These are phyloP conservation scores for Struthidea cinerea DNA, from an alignment of 2,113 vertebrate species.

Conservation along the genomic window DNA sequence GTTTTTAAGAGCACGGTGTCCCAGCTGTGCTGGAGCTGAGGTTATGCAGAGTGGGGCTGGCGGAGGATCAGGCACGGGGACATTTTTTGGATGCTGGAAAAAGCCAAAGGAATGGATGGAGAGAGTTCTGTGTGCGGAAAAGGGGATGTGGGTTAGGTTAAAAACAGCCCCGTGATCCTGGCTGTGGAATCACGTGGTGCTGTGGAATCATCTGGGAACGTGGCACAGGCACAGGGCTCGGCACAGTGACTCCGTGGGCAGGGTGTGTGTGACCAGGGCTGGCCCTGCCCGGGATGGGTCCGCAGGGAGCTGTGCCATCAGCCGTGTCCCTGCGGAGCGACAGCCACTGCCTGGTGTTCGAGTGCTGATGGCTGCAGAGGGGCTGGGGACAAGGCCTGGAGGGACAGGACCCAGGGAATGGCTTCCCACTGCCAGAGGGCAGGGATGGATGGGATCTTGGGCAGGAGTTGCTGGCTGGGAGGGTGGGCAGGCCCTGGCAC, in stretches of 20 bases:
- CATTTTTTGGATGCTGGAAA: background rate
- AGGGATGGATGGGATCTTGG: background rate
- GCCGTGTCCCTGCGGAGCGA: background rate
- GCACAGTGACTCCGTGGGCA: accelerated
- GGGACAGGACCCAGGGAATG: background rate
- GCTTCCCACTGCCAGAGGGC: background rate
- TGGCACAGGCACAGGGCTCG: background rate
- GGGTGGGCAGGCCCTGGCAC: background rate
- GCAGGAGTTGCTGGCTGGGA: background rate
- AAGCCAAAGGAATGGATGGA: background rate
- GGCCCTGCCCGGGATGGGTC: accelerated
- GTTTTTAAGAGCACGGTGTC: background rate
- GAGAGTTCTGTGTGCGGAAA: background rate
- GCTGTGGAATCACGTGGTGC: background rate
- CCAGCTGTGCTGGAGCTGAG: background rate
- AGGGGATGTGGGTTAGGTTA: background rate
- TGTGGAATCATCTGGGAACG: background rate
- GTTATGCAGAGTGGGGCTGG: background rate
- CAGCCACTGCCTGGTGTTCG: background rate
- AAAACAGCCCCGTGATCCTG: background rate
- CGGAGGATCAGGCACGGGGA: background rate
- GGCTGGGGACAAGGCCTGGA: background rate
- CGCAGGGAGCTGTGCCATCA: accelerated
- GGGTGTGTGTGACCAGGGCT: accelerated
- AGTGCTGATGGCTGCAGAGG: background rate